Base-by-base conservation (phyloP, 2,888 invertebrate species). In the Lithophane leautieri region DNA sequence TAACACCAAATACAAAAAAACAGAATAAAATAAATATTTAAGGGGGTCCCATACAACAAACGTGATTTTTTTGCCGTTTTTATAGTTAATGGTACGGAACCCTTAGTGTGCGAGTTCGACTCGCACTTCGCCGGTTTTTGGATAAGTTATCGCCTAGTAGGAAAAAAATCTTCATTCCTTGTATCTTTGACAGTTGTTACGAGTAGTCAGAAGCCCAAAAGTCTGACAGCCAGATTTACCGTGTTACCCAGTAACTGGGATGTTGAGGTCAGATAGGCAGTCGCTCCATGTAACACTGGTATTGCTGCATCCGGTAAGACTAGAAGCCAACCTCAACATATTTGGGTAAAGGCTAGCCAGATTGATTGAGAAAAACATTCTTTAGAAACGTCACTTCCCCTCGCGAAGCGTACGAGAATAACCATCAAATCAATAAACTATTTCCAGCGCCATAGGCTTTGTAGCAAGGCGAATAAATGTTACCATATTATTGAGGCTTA, bases 391-490 rank as follows among this genome's bases (percentile, higher is more conserved):
- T 34, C 34, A 65, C 11, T 14, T 76, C 58, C 7, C 11, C 8
- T 54, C 0, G 14, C 14, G 50, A 11, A 54, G 4, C n/a, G n/a
- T 58, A n/a, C 69, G 12, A 69, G 25, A 77, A 77, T 76, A 77
- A 77, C 60, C 16, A 44, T 61, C 0, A 40, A 68, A 77, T 77
- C 77, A 47, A 76, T 76, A 76, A 68, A 60, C 52, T 69, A 77
- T 68, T 52, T 44, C 12, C n/a, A 67, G n/a, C 25, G 16, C 16
- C 6, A 42, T 67, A 19, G 14, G 25, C 28, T 42, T n/a, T 19
- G 34, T 34, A 58, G 19, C n/a, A 14, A 42, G n/a, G 65, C 9
- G 34, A 28, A 50, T 54, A n/a, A n/a, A 54, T 67, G 28, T 42
- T 42, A 1, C 3, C 12, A 22, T 54, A 2, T 6, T n/a, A 28